A percentile compares a stretch with the other conserved stretches of the same genome.
Evolutionary conservation across 1,140 invertebrate species (phyloP).

Genomic region (Drepana arcuata): DNA sequence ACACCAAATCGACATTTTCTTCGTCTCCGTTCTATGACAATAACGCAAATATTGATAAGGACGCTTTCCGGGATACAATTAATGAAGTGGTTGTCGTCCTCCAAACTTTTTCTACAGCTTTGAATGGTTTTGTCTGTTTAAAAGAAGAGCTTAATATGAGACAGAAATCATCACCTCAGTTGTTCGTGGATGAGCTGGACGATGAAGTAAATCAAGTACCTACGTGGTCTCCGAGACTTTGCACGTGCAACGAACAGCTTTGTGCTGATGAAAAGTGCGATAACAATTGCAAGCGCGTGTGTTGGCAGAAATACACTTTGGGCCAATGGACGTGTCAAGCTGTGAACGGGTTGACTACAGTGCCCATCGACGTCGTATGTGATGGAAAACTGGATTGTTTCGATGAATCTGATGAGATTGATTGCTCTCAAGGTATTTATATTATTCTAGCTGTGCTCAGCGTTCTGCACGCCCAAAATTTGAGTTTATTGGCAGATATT

Average conservation of each 20-base stretch:
- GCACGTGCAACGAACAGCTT: constrained; percentile 18
- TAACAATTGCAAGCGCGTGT: constrained; percentile 30
- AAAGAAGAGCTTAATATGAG: too few species aligned
- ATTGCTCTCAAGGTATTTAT: constrained; percentile 29
- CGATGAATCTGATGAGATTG: constrained; percentile 45
- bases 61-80: too few species aligned
- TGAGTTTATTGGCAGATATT: background rate
- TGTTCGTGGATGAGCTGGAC: too few species aligned
- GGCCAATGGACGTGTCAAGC: constrained; percentile 35
- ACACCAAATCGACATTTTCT: too few species aligned
- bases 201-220: too few species aligned
- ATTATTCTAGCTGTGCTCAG: constrained; percentile 1
- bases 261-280: constrained; percentile 28
- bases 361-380: constrained; percentile 35
- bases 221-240: background rate
- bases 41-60: too few species aligned
- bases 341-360: constrained; percentile 15
- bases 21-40: too few species aligned
- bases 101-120: too few species aligned
- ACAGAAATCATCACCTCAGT: too few species aligned
- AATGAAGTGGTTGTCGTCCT: too few species aligned
- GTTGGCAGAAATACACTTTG: constrained; percentile 35
- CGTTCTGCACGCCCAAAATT: background rate
- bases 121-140: too few species aligned
- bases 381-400: constrained; percentile 55